Evolutionary conservation across 2,888 invertebrate genomes (phyloP).

Genomic region (Melieria omissa): DNA sequence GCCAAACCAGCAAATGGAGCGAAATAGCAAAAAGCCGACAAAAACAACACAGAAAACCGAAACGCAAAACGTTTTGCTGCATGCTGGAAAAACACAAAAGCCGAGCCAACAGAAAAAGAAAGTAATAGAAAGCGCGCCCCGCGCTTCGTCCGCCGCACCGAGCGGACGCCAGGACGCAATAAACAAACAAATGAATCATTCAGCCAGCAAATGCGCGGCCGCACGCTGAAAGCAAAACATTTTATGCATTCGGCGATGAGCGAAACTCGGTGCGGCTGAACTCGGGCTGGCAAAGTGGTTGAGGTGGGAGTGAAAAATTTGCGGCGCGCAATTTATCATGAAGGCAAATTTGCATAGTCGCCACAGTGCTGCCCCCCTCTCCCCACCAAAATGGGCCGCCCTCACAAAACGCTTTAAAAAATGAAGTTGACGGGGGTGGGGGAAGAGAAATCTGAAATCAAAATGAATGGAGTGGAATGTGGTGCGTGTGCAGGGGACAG

Average conservation of each 20-base stretch:
- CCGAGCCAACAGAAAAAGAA: not conserved
- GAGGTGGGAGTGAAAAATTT: not conserved
- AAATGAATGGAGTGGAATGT: not conserved
- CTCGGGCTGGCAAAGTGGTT: not conserved
- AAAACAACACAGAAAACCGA: no score
- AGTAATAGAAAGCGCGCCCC: not conserved
- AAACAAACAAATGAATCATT: slow-evolving; percentile 10
- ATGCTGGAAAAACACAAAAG: not conserved
- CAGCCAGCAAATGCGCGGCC: not conserved
- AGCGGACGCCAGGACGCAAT: not conserved
- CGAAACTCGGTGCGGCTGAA: not conserved
- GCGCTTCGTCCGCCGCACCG: not conserved
- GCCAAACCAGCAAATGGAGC: no score
- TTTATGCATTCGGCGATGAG: not conserved
- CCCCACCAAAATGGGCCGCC: no score
- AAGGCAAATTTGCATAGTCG: slow-evolving; percentile 6
- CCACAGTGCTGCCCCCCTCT: not conserved
- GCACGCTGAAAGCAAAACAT: not conserved
- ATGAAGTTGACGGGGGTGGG: not conserved
- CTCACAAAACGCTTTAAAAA: not conserved
- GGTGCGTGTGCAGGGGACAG: not conserved
- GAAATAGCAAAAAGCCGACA: no score
- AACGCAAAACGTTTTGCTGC: no score
- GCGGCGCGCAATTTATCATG: slow-evolving; percentile 16
- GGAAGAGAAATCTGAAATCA: not conserved